Evolutionary conservation across 2,797 vertebrate genomes (phyloP).

Genomic region (Apogon talboti): DNA sequence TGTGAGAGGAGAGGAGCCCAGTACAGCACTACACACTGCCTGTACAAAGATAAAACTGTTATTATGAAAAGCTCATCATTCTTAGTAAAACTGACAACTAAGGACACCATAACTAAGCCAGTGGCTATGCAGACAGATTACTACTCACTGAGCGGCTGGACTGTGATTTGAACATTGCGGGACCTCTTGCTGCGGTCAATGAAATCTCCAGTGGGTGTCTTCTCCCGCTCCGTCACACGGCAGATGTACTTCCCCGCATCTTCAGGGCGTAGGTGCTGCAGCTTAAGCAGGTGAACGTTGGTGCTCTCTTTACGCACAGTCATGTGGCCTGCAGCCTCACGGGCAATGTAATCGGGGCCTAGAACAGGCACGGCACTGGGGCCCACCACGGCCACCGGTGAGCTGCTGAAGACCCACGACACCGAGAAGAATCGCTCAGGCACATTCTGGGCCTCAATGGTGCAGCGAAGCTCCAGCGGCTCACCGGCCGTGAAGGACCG

Average conservation of each 20-base stretch:
- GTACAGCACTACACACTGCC: constrained; percentile 36
- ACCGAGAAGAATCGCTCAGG: constrained; percentile 95
- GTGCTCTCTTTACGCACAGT: constrained; percentile 92
- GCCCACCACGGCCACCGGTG: constrained; percentile 93
- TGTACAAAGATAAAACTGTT: constrained; percentile 61
- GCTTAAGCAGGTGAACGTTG: constrained; percentile 90
- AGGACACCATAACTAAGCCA: constrained; percentile 39
- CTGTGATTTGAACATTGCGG: constrained; percentile 93
- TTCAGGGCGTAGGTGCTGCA: constrained; percentile 90
- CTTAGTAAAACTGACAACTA: constrained; percentile 58
- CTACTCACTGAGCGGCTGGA: constrained; percentile 93
- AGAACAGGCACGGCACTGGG: constrained; percentile 92
- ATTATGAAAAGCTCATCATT: constrained; percentile 56
- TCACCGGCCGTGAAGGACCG: constrained; percentile 93
- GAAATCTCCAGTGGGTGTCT: constrained; percentile 92
- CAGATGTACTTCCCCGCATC: constrained; percentile 98
- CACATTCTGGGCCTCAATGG: constrained; percentile 93
- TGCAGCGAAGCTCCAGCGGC: constrained; percentile 93
- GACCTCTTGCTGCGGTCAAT: constrained; percentile 96
- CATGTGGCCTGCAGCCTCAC: constrained; percentile 90
- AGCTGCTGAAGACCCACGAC: constrained; percentile 99
- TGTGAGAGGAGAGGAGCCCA: constrained; percentile 20
- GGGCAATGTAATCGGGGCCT: constrained; percentile 89
- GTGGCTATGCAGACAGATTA: constrained; percentile 36
- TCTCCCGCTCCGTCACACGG: constrained; percentile 93